A percentile compares a stretch with the other conserved stretches of the same genome.
Evolutionary conservation across 2,888 invertebrate species (phyloP).

Genomic region (Calameuta idolon): DNA sequence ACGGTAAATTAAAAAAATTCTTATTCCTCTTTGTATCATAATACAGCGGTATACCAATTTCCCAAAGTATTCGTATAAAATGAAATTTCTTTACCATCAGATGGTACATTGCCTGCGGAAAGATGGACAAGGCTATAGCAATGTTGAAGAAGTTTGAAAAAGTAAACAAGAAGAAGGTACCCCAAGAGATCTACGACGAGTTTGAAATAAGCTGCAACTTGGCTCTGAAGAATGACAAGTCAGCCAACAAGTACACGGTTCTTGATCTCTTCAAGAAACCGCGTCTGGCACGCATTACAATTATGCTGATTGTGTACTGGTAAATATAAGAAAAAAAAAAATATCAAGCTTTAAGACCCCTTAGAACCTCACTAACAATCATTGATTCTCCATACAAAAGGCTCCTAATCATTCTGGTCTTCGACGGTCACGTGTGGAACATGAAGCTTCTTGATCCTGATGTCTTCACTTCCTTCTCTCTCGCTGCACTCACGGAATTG

Average conservation of each 20-base stretch:
- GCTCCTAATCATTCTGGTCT: conserved; percentile 87
- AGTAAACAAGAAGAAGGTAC: conserved; percentile 80
- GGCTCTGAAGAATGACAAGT: conserved; percentile 77
- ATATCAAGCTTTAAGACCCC: neutral
- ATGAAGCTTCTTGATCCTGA: conserved; percentile 85
- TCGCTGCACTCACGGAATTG: conserved; percentile 85
- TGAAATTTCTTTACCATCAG: conserved; percentile 53
- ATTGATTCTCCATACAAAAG: conserved; percentile 49
- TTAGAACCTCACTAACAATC: neutral
- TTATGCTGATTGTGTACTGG: conserved; percentile 86
- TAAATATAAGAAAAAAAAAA: conserved; percentile 40
- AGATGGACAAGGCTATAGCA: conserved; percentile 80
- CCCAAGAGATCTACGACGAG: conserved; percentile 79
- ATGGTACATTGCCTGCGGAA: conserved; percentile 88
- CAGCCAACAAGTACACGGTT: conserved; percentile 79
- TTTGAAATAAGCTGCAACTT: conserved; percentile 79
- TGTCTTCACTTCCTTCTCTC: conserved; percentile 85
- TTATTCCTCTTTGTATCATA: neutral
- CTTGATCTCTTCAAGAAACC: conserved; percentile 85
- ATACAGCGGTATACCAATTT: neutral
- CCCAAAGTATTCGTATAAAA: neutral
- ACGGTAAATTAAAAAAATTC: conserved; percentile 52
- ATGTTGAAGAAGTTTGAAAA: conserved; percentile 86
- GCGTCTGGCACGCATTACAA: conserved; percentile 79
- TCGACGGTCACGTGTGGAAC: conserved; percentile 90